Base-by-base conservation (phyloP, 2,888 invertebrate species). In the Callinectes sapidus region DNA sequence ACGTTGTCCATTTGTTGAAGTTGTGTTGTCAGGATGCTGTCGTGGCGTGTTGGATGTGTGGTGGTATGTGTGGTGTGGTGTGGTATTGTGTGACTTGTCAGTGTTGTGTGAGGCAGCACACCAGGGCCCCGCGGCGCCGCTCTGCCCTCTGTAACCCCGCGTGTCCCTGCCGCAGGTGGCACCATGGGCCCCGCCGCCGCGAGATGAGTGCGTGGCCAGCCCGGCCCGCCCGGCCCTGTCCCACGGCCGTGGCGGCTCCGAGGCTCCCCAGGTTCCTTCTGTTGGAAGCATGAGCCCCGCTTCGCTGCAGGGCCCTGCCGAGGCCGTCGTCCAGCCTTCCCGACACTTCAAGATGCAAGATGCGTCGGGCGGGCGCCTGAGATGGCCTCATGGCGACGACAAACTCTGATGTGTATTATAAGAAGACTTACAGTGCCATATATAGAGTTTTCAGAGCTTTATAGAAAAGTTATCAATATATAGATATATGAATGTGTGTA, bases 351-450 rank as follows among this genome's bases (percentile, higher is more conserved):
- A 92, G 89, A 92, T 92, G 92, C 92, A 92, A 32, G 92, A 89
- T 92, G 92, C 89, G 66, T 92, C 92, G n/a, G 92, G 92, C 71
- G 92, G 92, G 28, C 85, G 32, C 54, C 89, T 92, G 42, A 89
- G 86, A 89, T 23, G 54, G 61, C 92, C 89, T 61, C 61, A 61
- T 61, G 89, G 85, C 66, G 39, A 54, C 66, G 35, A 61, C 55
- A 61, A 42, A 89, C 85, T 86, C 85, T 66, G 42, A 85, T 42
- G 16, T 66, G 35, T 92, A 42, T 77, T 61, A 89, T 61, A 92
- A 89, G 89, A 87, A 85, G 42, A 54, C 89, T 91, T 89, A 61
- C 35, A 91, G 91, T 91, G 91, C 91, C 91, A 91, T 91, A 91
- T 91, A 89, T 88, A 91, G 48, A 91, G 89, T 88, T 28, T 91